Evolutionary conservation across 2,888 invertebrate genomes (phyloP).

Genomic region (Dynastes maya): DNA sequence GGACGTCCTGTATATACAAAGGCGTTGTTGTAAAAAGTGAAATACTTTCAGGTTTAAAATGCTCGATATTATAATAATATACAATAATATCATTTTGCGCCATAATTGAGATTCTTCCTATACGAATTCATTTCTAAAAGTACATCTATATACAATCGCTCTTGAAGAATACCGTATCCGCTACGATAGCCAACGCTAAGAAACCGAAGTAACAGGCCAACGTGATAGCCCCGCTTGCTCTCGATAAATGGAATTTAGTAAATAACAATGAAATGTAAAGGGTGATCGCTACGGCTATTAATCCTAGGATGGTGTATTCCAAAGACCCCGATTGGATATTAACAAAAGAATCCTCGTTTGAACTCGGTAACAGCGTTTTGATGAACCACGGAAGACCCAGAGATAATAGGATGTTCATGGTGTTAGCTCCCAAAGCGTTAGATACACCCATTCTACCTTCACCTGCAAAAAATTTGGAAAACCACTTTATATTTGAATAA

Average conservation of each 20-base stretch:
- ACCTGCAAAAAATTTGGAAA: constrained; percentile 71
- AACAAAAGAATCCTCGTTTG: constrained; percentile 71
- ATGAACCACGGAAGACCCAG: constrained; percentile 90
- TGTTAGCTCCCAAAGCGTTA: constrained; percentile 89
- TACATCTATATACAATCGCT: constrained; percentile 12
- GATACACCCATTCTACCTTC: constrained; percentile 91
- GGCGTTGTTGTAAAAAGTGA: too few relatives aligned
- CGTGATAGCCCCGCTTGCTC: constrained; percentile 79
- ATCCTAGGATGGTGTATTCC: constrained; percentile 85
- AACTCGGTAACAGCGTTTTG: constrained; percentile 76
- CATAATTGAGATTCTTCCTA: too few relatives aligned
- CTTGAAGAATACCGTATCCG: constrained; percentile 76
- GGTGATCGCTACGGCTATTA: constrained; percentile 81
- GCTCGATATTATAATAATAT: too few relatives aligned
- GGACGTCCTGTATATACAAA: too few relatives aligned
- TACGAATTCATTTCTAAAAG: too few relatives aligned
- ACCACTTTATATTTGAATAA: background rate
- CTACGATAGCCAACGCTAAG: constrained; percentile 83
- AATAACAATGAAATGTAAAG: constrained; percentile 80
- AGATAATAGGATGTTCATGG: constrained; percentile 87
- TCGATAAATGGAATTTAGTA: constrained; percentile 82
- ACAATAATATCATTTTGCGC: too few relatives aligned
- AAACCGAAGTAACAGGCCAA: constrained; percentile 79
- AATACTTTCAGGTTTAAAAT: too few relatives aligned
- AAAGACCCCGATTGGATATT: constrained; percentile 85